Conservation (phyloP, 2,113 vertebrate species). For the Pituophis catenifer region DNA sequence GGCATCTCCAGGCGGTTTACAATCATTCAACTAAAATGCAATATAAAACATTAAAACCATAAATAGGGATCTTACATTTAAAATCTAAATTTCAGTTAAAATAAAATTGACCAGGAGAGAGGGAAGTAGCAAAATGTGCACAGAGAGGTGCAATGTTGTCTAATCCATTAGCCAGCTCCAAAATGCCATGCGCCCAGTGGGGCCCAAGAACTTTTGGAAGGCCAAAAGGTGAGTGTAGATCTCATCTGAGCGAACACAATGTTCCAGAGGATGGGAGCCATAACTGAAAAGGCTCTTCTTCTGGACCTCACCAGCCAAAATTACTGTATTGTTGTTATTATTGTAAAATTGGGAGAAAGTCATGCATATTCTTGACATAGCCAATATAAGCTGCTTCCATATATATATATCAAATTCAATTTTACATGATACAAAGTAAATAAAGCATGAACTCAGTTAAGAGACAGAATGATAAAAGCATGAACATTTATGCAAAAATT, state of each 20-base stretch:
- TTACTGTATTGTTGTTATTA: not conserved
- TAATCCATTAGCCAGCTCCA: not conserved
- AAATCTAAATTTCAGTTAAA: not conserved
- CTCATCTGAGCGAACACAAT: not conserved
- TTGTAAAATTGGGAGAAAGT: not conserved
- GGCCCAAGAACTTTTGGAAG: not conserved
- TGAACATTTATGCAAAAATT: not conserved
- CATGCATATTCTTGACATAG: not conserved
- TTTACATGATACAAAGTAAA: not conserved
- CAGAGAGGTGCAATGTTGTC: not conserved
- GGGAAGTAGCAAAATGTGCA: not conserved
- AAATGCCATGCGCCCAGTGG: not conserved
- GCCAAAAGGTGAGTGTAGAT: not conserved
- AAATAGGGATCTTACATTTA: not conserved
- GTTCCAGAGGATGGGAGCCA: not conserved
- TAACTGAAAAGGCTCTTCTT: not conserved
- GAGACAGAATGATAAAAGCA: not conserved
- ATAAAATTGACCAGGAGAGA: not conserved
- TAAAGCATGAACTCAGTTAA: not conserved
- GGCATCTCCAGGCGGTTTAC: not conserved
- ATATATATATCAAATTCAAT: not conserved
- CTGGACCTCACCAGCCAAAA: not conserved
- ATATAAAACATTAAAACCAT: not conserved
- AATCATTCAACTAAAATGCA: not conserved
- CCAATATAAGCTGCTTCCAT: not conserved